A percentile compares a stretch with the other conserved stretches of the same genome.
Evolutionary conservation across 2,888 invertebrate genomes (phyloP).

Genomic region (Lycaena phlaeas): DNA sequence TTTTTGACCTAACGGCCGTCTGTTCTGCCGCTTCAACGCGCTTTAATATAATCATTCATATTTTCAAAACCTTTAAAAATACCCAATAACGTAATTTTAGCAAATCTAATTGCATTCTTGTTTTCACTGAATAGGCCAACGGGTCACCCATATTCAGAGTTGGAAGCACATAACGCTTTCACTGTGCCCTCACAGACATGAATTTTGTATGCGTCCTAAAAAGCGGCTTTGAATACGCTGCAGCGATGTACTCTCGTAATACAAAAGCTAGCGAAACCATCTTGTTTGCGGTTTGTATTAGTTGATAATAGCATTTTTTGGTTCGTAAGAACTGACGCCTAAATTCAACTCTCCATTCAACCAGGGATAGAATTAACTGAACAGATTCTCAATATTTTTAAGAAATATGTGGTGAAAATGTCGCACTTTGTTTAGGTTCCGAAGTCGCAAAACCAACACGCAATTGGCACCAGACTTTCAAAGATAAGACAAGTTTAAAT

Average conservation of each 20-base stretch:
- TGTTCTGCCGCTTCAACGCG: too few relatives aligned
- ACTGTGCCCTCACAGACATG: constrained; percentile 1
- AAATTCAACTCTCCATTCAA: too few relatives aligned
- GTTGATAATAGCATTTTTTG: constrained; percentile 3
- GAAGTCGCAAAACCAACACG: too few relatives aligned
- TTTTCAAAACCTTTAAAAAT: neutral
- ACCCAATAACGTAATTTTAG: neutral
- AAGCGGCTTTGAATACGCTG: constrained; percentile 6
- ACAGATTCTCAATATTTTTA: too few relatives aligned
- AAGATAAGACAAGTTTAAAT: too few relatives aligned
- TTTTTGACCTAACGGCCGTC: too few relatives aligned
- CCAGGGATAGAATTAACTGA: too few relatives aligned
- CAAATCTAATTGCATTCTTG: constrained; percentile 3
- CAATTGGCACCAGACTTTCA: too few relatives aligned
- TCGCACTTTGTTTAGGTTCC: too few relatives aligned
- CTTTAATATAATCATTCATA: too few relatives aligned
- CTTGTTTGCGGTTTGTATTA: constrained; percentile 1
- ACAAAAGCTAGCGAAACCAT: neutral
- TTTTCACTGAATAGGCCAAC: neutral
- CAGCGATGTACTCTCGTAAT: neutral
- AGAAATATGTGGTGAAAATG: too few relatives aligned
- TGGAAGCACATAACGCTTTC: constrained; percentile 1
- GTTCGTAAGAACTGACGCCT: too few relatives aligned
- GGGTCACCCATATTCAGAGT: constrained; percentile 6
- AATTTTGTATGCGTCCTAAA: constrained; percentile 8